Evolutionary conservation across 1,140 invertebrate genomes (phyloP).

Genomic region (Phymorhynchus buccinoides): DNA sequence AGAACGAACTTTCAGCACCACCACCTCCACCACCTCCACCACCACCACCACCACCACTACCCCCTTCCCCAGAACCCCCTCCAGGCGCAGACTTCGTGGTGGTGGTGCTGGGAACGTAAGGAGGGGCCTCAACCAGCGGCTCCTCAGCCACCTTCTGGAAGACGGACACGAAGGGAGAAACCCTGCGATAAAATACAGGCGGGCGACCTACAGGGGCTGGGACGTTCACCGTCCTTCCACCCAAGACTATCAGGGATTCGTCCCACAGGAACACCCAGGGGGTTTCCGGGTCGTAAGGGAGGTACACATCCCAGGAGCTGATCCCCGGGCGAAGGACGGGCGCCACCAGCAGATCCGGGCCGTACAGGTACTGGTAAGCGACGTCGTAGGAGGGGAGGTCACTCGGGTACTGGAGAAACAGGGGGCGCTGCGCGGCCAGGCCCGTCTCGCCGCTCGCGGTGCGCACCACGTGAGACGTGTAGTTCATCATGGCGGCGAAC

Average conservation of each 20-base stretch:
- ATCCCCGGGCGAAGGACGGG: constrained; percentile 58
- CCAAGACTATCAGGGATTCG: constrained; percentile 20
- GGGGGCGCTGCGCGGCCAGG: constrained; percentile 68
- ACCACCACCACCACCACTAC: too few species aligned
- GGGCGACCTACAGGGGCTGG: constrained; percentile 55
- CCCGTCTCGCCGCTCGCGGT: constrained; percentile 50
- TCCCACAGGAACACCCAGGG: constrained; percentile 31
- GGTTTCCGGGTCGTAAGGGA: constrained; percentile 29
- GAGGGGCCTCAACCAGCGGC: constrained; percentile 20
- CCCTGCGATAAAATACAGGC: constrained; percentile 57
- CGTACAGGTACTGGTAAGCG: constrained; percentile 72
- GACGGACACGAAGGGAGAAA: constrained; percentile 33
- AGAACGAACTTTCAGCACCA: too few species aligned
- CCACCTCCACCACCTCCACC: too few species aligned
- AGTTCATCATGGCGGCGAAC: constrained; percentile 65
- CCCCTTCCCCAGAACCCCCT: background rate
- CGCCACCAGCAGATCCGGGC: constrained; percentile 70
- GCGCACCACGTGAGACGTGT: constrained; percentile 53
- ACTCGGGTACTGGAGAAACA: constrained; percentile 67
- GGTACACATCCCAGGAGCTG: constrained; percentile 29
- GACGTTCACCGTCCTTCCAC: constrained; percentile 53
- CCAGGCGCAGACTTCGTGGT: background rate
- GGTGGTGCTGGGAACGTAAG: background rate
- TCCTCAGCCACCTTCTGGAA: constrained; percentile 34
- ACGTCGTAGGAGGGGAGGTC: constrained; percentile 57